Conservation (phyloP, 2,797 vertebrate species). For the Leptoclinus maculatus region DNA sequence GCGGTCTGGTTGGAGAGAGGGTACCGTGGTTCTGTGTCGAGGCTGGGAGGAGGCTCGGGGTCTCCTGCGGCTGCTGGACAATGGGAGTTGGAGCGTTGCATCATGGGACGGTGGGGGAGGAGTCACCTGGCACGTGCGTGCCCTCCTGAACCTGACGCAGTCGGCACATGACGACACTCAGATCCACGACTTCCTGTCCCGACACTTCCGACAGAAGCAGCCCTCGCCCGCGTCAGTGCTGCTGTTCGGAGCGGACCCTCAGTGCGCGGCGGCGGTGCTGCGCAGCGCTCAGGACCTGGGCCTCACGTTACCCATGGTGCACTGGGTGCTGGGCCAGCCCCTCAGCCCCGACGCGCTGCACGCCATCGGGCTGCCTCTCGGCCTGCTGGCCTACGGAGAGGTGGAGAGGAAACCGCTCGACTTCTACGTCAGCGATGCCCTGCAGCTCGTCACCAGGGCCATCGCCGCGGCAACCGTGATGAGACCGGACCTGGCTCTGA, state of each 20-base stretch:
- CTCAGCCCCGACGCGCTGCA: constrained; percentile 84
- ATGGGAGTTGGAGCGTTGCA: constrained; percentile 55
- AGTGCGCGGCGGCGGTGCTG: constrained; percentile 78
- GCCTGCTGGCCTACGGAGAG: constrained; percentile 90
- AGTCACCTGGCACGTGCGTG: constrained; percentile 72
- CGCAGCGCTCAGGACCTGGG: constrained; percentile 80
- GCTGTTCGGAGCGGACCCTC: constrained; percentile 85
- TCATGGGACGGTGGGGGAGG: constrained; percentile 34
- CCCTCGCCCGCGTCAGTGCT: constrained; percentile 76
- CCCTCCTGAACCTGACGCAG: constrained; percentile 85
- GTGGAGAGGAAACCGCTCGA: constrained; percentile 86
- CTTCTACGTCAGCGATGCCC: constrained; percentile 84
- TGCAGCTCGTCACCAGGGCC: constrained; percentile 85
- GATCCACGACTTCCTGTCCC: constrained; percentile 77
- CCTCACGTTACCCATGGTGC: constrained; percentile 80
- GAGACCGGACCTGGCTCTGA: constrained; percentile 79
- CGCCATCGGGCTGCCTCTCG: constrained; percentile 85
- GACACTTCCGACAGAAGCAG: constrained; percentile 76
- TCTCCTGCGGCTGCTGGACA: constrained; percentile 84
- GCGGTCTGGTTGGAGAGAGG: constrained; percentile 85
- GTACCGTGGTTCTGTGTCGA: constrained; percentile 85
- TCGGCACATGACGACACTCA: constrained; percentile 66
- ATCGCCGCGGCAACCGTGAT: constrained; percentile 69
- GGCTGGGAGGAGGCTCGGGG: constrained; percentile 83
- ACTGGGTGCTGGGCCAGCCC: constrained; percentile 90